Evolutionary conservation across 2,113 vertebrate species (phyloP), one percentile per base, ranked within the genome.

Genomic region (Lepidothrix coronata): DNA sequence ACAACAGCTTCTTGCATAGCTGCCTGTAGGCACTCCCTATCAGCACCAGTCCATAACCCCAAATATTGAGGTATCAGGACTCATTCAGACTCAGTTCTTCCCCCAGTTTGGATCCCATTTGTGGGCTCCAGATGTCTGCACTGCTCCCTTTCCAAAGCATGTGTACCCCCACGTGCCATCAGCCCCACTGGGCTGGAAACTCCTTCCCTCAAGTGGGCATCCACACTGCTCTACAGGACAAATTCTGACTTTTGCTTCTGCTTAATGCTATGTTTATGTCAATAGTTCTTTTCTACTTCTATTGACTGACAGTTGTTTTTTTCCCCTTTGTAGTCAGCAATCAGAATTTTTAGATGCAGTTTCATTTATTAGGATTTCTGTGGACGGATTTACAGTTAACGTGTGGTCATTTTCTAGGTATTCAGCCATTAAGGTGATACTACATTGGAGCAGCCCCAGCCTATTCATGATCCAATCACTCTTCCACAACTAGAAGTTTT

Each of bases 131-230:
- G 39, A 57, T 35, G 17, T 27, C 77, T 84, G n/a, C 72, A 43
- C 43, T 49, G 31, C 14, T 37, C 30, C 12, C 28, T 87, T 85
- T 21, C 61, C 52, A 68, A 58, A 35, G 20, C 25, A 25, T 8
- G 4, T 6, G 2, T 46, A 6, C 28, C 15, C 3, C 8, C 5
- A 0, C 14, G 5, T 2, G 12, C 9, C 27, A 12, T 46, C 70
- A 73, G 27, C 44, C 30, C 24, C 19, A 2, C 1, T 2, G 1
- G 48, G 14, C 43, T 79, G 54, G 16, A 67, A 88, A 37, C 1
- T 8, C 14, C 23, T 16, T 67, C 11, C 30, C 46, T 57, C 35
- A 35, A 24, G 12, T 2, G 11, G 43, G 11, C 44, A 39, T 23
- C 71, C 27, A 20, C 30, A 17, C 59, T 61, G 44, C 44, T 74